Conservation (phyloP, 2,113 vertebrate genomes). For the Bombycilla garrulus region DNA sequence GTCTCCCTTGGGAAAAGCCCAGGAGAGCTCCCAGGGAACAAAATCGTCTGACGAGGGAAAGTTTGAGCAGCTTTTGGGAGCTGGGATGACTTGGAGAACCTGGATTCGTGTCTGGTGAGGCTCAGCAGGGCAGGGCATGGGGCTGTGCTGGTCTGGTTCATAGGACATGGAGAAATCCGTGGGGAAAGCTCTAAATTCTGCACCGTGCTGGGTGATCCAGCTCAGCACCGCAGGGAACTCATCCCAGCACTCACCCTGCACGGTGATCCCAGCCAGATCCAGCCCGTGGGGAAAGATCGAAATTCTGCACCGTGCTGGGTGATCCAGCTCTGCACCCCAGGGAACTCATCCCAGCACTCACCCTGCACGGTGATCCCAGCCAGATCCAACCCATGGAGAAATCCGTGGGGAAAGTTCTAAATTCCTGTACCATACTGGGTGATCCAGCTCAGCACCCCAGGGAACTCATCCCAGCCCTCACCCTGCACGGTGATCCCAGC, state of each 20-base stretch:
- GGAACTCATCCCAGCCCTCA: too few species aligned
- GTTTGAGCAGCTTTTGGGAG: not conserved
- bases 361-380: not conserved
- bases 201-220: rapidly evolving
- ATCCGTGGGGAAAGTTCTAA: too few species aligned
- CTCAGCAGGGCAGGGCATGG: not conserved
- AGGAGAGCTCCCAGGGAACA: not conserved
- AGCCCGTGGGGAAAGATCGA: too few species aligned
- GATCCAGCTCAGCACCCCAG: too few species aligned
- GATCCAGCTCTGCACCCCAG: rapidly evolving
- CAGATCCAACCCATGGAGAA: not conserved
- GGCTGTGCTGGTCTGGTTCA: not conserved
- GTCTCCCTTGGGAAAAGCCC: not conserved
- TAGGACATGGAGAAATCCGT: rapidly evolving
- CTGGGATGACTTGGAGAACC: not conserved
- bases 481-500: too few species aligned
- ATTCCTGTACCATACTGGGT: too few species aligned
- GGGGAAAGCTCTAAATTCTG: not conserved
- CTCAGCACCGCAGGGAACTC: rapidly evolving
- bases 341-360: rapidly evolving
- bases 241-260: too few species aligned
- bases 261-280: too few species aligned
- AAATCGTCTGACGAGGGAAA: rapidly evolving
- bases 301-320: too few species aligned
- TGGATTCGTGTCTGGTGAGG: not conserved